A percentile compares a stretch with the other conserved stretches of the same genome.
phyloP scores from a whole-genome alignment of 2,888 invertebrate genomes.

The Himalopsyche kuldschensis region DNA sequence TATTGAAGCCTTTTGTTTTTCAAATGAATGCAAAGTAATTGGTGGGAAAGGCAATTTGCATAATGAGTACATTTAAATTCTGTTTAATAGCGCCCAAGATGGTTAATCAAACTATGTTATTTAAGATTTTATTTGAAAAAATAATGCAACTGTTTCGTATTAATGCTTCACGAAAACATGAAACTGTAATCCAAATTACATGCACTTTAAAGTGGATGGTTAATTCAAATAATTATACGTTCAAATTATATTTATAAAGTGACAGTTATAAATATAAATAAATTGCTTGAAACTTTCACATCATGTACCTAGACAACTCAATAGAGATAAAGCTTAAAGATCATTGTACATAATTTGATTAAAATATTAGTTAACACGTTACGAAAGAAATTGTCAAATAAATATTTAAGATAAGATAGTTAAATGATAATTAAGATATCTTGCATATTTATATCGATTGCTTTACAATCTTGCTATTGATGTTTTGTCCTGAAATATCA shows the following conservation, averaged over 20 bases:
- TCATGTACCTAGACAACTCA: too few species aligned
- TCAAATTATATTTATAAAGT: background rate
- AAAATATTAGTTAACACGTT: too few species aligned
- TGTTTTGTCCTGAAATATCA: too few species aligned
- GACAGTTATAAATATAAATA: too few species aligned
- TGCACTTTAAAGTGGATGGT: background rate
- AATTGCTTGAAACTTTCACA: too few species aligned
- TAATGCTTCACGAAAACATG: background rate
- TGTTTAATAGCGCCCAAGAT: constrained; percentile 26
- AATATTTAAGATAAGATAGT: too few species aligned
- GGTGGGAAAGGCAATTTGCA: constrained; percentile 28
- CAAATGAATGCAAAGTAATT: constrained; percentile 27
- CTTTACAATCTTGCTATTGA: too few species aligned
- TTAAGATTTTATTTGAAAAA: constrained; percentile 1
- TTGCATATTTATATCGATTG: too few species aligned
- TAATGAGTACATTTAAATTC: constrained; percentile 26
- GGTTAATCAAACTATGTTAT: constrained; percentile 9
- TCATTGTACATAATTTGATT: too few species aligned
- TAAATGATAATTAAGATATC: too few species aligned
- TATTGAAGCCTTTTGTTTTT: constrained; percentile 21
- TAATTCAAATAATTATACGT: background rate
- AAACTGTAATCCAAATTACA: background rate
- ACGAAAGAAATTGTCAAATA: too few species aligned
- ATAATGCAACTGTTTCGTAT: background rate
- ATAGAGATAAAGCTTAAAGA: too few species aligned